Evolutionary conservation across 2,888 invertebrate species (phyloP), one percentile per base, ranked within the genome.

Genomic region (Pristionchus mayeri): DNA sequence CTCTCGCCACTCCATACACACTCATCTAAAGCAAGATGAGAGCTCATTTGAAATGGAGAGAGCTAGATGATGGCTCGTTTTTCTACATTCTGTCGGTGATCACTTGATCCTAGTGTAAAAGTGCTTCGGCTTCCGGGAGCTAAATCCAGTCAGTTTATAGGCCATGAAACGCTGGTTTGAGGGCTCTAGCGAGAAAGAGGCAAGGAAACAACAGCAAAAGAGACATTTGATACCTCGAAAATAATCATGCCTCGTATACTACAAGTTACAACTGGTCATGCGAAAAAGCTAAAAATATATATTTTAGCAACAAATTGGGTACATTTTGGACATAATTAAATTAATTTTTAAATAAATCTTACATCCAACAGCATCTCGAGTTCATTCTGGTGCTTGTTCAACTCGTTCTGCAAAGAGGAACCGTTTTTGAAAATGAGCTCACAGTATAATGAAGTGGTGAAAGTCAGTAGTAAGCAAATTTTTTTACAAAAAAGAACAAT

Each of bases 281-380:
- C 44, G n/a, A 54, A 54, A 54, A 18, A 54, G 54, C 54, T 9
- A 21, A 54, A n/a, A 21, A n/a, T n/a, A n/a, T n/a, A n/a, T n/a
- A n/a, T n/a, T n/a, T n/a, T n/a, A n/a, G n/a, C n/a, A n/a, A n/a
- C n/a, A n/a, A n/a, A n/a, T n/a, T n/a, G n/a, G n/a, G n/a, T n/a
- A n/a, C n/a, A n/a, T n/a, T n/a, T n/a, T n/a, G n/a, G n/a, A n/a
- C n/a, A n/a, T n/a, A n/a, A n/a, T n/a, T n/a, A n/a, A n/a, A n/a
- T n/a, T n/a, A n/a, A n/a, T n/a, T n/a, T n/a, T 21, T 4, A 13
- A 54, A 54, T 16, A 54, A 54, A 85, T 89, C 86, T 85, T 82
- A 86, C 90, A 85, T 90, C 90, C 4, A 90, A 86, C 50, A 90
- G 86, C 90, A 90, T 90, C 84, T 90, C 90, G 75, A 90, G 85